Percentiles rank a stretch among this genome's conserved stretches.
Conservation (phyloP, 2,888 invertebrate genomes). For the Subacronicta megacephala region DNA sequence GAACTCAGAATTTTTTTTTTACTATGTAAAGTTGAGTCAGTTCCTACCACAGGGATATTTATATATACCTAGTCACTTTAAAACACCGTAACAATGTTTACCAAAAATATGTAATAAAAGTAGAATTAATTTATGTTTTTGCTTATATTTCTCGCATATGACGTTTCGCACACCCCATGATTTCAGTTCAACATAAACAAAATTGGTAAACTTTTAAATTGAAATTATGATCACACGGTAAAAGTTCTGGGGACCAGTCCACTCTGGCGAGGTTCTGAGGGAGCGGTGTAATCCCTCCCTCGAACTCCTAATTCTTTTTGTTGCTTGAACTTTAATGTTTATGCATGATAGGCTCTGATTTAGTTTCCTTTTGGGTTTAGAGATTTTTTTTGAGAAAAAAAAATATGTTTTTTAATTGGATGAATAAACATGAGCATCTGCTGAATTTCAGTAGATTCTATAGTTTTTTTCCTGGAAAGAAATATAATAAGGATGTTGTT, state of each 20-base stretch:
- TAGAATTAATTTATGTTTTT: conserved; percentile 25
- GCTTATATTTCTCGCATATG: conserved; percentile 36
- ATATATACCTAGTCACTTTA: too few relatives aligned
- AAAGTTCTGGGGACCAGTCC: conserved; percentile 67
- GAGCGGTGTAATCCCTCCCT: conserved; percentile 54
- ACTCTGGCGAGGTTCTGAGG: conserved; percentile 45
- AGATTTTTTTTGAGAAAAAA: neutral
- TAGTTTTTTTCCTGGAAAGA: too few relatives aligned
- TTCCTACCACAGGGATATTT: too few relatives aligned
- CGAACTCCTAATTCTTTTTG: conserved; percentile 48
- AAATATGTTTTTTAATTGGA: too few relatives aligned
- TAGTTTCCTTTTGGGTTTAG: conserved; percentile 7
- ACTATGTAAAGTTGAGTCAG: too few relatives aligned
- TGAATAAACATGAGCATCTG: too few relatives aligned
- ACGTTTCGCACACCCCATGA: conserved; percentile 56
- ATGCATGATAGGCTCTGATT: conserved; percentile 13
- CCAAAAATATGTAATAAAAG: too few relatives aligned
- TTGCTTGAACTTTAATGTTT: conserved; percentile 43
- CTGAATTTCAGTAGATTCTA: too few relatives aligned
- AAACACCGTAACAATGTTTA: too few relatives aligned
- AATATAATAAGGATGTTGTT: too few relatives aligned
- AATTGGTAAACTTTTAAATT: conserved; percentile 76
- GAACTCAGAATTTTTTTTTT: too few relatives aligned
- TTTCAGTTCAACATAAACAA: conserved; percentile 67
- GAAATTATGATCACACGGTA: conserved; percentile 73